Conservation (phyloP, 2,797 vertebrate genomes). For the Xiphophorus birchmanni region DNA sequence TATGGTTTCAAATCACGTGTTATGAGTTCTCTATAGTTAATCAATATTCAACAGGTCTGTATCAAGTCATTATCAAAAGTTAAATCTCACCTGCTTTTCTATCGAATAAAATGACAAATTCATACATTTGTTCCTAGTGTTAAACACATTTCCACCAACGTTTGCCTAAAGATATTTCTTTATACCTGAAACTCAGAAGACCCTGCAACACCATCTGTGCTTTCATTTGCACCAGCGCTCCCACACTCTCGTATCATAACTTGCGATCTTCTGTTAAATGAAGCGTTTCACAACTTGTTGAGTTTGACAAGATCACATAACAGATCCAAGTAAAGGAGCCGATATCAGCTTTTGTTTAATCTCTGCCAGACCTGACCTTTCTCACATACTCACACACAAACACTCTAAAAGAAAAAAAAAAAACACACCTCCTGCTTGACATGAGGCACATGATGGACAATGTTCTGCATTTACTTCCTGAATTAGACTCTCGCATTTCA, state of each 20-base stretch:
- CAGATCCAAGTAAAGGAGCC: neutral
- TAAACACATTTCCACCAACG: neutral
- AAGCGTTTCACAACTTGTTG: constrained; percentile 29
- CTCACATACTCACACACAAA: neutral
- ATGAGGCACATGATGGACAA: constrained; percentile 19
- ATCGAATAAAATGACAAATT: neutral
- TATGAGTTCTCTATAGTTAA: neutral
- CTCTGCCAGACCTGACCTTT: neutral
- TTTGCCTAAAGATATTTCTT: neutral
- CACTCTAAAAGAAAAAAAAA: neutral
- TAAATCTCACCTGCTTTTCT: neutral
- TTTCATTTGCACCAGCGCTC: constrained; percentile 19
- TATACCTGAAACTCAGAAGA: neutral
- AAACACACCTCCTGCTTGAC: constrained; percentile 9
- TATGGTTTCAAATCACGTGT: neutral
- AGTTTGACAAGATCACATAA: neutral
- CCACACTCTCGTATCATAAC: constrained; percentile 16
- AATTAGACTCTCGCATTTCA: constrained; percentile 14
- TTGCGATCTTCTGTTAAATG: neutral
- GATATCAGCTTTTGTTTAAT: neutral
- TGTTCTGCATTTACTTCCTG: constrained; percentile 28
- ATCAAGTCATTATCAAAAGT: neutral
- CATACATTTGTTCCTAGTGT: neutral
- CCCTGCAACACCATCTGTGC: neutral
- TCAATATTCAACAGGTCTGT: neutral